Percentiles rank a stretch among this genome's conserved stretches.
phyloP scores from a whole-genome alignment of 2,797 vertebrate genomes.

The Acrossocheilus wenchowensis region DNA sequence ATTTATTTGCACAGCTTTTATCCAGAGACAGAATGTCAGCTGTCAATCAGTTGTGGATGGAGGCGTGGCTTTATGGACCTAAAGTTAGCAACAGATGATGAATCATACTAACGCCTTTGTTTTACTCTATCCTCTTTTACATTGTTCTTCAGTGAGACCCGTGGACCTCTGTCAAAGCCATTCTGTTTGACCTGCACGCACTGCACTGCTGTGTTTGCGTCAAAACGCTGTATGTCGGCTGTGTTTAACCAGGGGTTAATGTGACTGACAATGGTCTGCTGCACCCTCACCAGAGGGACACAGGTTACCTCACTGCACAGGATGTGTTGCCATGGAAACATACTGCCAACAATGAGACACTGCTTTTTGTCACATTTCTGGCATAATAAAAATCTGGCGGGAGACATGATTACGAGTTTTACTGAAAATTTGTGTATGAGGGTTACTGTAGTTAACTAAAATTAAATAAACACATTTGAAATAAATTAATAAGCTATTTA shows the following conservation, averaged over 20 bases:
- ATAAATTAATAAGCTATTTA: not conserved
- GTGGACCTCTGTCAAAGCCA: slow-evolving; percentile 28
- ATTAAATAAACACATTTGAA: not conserved
- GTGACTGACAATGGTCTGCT: slow-evolving; percentile 39
- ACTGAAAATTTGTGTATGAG: not conserved
- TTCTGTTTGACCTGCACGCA: slow-evolving; percentile 43
- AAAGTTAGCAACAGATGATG: slow-evolving; percentile 26
- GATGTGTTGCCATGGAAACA: slow-evolving; percentile 49
- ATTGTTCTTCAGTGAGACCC: slow-evolving; percentile 26
- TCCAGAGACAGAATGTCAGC: not conserved
- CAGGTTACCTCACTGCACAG: slow-evolving; percentile 26
- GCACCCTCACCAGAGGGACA: slow-evolving; percentile 34
- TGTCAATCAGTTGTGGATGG: not conserved
- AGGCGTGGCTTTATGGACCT: slow-evolving; percentile 49
- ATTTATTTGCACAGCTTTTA: slow-evolving; percentile 30
- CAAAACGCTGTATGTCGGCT: not conserved
- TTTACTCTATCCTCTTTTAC: slow-evolving; percentile 26
- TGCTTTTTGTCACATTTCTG: not conserved
- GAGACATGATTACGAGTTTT: not conserved
- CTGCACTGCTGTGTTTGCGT: slow-evolving; percentile 41
- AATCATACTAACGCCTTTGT: slow-evolving; percentile 42
- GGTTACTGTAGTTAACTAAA: not conserved
- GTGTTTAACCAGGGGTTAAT: slow-evolving; percentile 39
- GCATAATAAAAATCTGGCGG: not conserved
- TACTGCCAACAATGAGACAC: not conserved